A percentile compares a stretch with the other conserved stretches of the same genome.
Evolutionary conservation across 2,113 vertebrate genomes (phyloP).

Genomic region (Clinocottus analis): DNA sequence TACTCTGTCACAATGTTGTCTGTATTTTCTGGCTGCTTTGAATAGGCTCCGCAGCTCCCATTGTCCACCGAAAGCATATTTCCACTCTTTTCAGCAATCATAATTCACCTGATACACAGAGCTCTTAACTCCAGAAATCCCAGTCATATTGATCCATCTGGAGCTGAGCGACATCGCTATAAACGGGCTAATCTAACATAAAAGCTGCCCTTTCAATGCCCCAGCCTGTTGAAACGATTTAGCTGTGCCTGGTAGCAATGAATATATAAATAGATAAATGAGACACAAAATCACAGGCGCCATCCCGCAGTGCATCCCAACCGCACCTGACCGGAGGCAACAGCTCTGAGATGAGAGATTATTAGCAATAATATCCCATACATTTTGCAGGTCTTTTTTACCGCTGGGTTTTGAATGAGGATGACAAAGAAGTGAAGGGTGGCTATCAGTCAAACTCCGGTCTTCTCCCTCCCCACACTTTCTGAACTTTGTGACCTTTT

Average conservation of each 20-base stretch:
- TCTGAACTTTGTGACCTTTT: constrained; percentile 56
- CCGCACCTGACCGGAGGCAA: constrained; percentile 39
- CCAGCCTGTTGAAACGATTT: constrained; percentile 69
- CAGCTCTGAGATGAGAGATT: constrained; percentile 53
- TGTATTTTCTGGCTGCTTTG: constrained; percentile 50
- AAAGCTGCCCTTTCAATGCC: constrained; percentile 65
- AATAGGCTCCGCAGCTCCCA: constrained; percentile 45
- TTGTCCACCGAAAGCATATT: constrained; percentile 62
- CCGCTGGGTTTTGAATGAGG: not conserved
- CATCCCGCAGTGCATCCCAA: constrained; percentile 42
- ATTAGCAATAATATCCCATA: constrained; percentile 45
- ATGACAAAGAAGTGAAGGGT: constrained; percentile 16
- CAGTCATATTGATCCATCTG: constrained; percentile 72
- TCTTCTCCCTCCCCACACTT: constrained; percentile 27
- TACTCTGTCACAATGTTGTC: constrained; percentile 23
- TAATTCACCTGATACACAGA: constrained; percentile 61
- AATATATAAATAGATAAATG: constrained; percentile 81
- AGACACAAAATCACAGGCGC: constrained; percentile 56
- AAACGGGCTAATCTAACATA: constrained; percentile 79
- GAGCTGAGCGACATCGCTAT: constrained; percentile 62
- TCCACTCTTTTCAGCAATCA: constrained; percentile 61
- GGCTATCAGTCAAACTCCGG: constrained; percentile 42
- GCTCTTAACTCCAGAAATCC: constrained; percentile 68
- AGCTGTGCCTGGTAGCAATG: constrained; percentile 73
- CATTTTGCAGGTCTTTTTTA: constrained; percentile 43